These are phyloP conservation scores for Prenolepis imparis DNA, from an alignment of 2,888 invertebrate species.

Conservation along the genomic window DNA sequence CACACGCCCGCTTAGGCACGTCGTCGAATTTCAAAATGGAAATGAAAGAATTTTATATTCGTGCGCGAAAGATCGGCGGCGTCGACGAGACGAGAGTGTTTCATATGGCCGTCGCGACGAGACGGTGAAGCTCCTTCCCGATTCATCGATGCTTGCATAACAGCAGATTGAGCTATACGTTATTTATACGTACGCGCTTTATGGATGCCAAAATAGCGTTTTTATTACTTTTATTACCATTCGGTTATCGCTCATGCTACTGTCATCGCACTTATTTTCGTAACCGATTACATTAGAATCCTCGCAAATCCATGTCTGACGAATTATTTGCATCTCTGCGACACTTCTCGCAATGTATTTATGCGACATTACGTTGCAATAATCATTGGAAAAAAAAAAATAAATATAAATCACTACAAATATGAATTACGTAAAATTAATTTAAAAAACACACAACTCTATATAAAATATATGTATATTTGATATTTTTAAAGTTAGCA, in stretches of 20 bases:
- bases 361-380: background rate
- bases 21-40: conserved; percentile 75
- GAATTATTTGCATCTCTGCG: background rate
- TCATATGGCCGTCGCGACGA: conserved; percentile 50
- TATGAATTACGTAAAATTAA: background rate
- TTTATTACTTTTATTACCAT: conserved; percentile 50
- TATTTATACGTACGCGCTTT: conserved; percentile 55
- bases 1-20: conserved; percentile 67
- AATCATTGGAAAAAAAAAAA: background rate
- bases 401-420: background rate
- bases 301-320: conserved; percentile 5
- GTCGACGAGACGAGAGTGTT: conserved; percentile 41
- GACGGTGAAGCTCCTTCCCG: conserved; percentile 38
- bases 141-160: conserved; percentile 53
- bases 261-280: conserved; percentile 33
- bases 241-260: conserved; percentile 18
- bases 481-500: background rate
- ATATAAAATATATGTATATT: too few relatives aligned
- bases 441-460: background rate
- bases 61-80: conserved; percentile 64
- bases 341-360: background rate
- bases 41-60: conserved; percentile 77
- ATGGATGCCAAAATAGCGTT: conserved; percentile 45
- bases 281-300: conserved; percentile 36
- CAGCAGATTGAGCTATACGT: conserved; percentile 53